Evolutionary conservation across 2,888 invertebrate species (phyloP), one percentile per base, ranked within the genome.

Genomic region (Apodemia mormo): DNA sequence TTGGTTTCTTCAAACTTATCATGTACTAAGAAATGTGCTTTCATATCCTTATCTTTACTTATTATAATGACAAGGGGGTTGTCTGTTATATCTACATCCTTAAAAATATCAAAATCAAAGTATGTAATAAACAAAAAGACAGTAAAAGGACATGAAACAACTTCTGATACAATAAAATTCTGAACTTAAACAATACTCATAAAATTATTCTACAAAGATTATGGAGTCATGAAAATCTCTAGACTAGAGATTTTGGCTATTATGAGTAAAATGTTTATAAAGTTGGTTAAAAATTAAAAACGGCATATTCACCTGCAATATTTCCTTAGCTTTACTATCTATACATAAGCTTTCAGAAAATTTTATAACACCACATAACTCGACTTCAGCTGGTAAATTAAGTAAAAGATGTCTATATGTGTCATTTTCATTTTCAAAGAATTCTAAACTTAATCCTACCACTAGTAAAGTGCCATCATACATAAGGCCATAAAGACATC

Each of bases 51-150:
- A 9, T 80, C 80, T 65, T 94, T 87, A 75, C 94, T 94, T 22
- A 94, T 93, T 73, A 94, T 85, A 61, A 97, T 87, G 68, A 96
- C 92, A 71, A 97, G 90, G 3, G 97, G 97, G 88, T 96, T 97
- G 81, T 97, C 97, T 68, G 97, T 97, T 78, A 97, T 96, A 82
- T 96, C 96, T 71, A 97, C 95, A 86, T 96, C 95, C 94, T 94
- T 49, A 49, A 49, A 49, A 49, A n/a, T 49, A n/a, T 49, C 14
- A 14, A 14, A 49, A 49, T 49, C 5, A 22, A 22, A 49, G 6
- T 49, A n/a, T n/a, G 4, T 49, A 4, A 49, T 14, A 14, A 49
- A 14, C 14, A 78, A 45, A 85, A 66, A 65, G 14, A 58, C 14
- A 49, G 14, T 45, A 45, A 45, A 45, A 45, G 12, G 12, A 45